These are phyloP conservation scores for Enteromius viviparus DNA, from an alignment of 2,797 vertebrate species.

Conservation along the genomic window DNA sequence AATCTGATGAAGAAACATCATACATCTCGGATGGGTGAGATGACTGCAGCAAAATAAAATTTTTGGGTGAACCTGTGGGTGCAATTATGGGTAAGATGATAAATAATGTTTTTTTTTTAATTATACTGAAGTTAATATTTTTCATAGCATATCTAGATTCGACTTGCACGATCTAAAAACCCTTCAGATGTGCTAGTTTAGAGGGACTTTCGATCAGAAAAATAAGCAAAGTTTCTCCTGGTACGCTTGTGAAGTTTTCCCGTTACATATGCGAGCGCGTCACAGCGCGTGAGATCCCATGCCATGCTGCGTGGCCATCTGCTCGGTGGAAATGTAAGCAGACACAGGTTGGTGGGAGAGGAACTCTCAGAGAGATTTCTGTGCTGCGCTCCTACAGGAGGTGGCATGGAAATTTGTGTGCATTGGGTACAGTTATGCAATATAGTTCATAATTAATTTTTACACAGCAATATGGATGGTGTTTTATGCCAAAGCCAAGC, in stretches of 20 bases:
- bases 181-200: not conserved
- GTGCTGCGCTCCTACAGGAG: conserved; percentile 69
- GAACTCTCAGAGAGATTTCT: conserved; percentile 66
- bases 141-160: not conserved
- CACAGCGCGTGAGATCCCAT: conserved; percentile 69
- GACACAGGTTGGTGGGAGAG: conserved; percentile 64
- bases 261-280: conserved; percentile 56
- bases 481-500: conserved; percentile 67
- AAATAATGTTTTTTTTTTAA: not conserved
- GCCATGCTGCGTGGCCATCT: conserved; percentile 78
- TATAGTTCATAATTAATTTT: conserved; percentile 73
- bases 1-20: not conserved
- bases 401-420: conserved; percentile 71
- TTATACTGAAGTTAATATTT: not conserved
- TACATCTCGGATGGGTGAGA: not conserved
- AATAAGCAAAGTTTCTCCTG: conserved; percentile 23
- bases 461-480: conserved; percentile 74
- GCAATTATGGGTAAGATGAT: not conserved
- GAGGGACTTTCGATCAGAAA: not conserved
- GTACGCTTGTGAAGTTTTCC: conserved; percentile 22
- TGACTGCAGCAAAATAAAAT: not conserved
- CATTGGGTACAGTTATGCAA: conserved; percentile 71
- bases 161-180: not conserved
- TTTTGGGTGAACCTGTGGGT: not conserved
- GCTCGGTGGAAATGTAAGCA: conserved; percentile 78